Percentiles rank a stretch among this genome's conserved stretches.
Conservation (phyloP, 2,888 invertebrate species). For the Drosophila siamana region DNA sequence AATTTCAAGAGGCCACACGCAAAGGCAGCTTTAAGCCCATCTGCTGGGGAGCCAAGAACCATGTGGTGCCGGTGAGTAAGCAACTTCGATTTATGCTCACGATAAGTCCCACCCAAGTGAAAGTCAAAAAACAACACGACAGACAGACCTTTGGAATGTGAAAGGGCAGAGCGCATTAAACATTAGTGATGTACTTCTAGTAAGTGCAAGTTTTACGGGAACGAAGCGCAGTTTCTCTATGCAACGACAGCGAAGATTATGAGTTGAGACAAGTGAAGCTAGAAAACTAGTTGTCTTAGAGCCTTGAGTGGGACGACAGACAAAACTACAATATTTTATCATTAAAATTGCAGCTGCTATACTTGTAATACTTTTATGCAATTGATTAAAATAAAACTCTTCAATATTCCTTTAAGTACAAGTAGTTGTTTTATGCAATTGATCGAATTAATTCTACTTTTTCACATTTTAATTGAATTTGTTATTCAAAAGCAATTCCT, state of each 20-base stretch:
- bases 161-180: not conserved
- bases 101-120: slow-evolving; percentile 59
- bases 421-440: not conserved
- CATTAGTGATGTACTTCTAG: not conserved
- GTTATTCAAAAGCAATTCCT: too few species aligned
- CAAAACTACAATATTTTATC: too few species aligned
- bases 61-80: slow-evolving; percentile 87
- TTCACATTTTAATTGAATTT: too few species aligned
- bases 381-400: too few species aligned
- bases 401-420: not conserved
- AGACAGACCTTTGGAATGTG: not conserved
- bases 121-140: slow-evolving; percentile 47
- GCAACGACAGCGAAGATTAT: not conserved
- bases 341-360: too few species aligned
- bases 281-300: too few species aligned
- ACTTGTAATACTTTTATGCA: too few species aligned
- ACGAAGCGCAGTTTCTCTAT: slow-evolving; percentile 1
- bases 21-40: slow-evolving; percentile 89
- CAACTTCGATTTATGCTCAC: slow-evolving; percentile 54
- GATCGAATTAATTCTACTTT: too few species aligned
- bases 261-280: not conserved
- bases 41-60: slow-evolving; percentile 88
- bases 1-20: slow-evolving; percentile 89
- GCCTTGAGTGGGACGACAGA: too few species aligned
- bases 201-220: not conserved